Evolutionary conservation across 1,140 invertebrate species (phyloP), one percentile per base, ranked within the genome.

Genomic region (Atta colombica): DNA sequence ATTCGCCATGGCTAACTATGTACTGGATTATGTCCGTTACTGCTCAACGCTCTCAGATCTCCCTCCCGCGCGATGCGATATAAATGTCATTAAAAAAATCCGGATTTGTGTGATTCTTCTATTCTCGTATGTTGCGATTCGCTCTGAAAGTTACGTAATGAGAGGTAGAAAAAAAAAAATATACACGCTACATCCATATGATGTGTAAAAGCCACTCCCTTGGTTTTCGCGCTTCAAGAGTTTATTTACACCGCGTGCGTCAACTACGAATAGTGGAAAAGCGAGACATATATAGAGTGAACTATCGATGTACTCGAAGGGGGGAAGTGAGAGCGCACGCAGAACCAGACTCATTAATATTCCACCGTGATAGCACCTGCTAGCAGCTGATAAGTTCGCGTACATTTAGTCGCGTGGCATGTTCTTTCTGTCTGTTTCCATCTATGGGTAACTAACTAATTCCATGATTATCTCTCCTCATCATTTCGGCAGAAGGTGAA

Each of bases 291-390:
- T 25, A 77, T 49, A 74, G 72, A 81, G 61, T n/a, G 80, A 75
- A 90, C 81, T 84, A 90, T 88, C 74, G 72, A 68, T 88, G 58
- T 58, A 88, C 39, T 45, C n/a, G 45, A 12, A n/a, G 60, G n/a
- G 53, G 6, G 35, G 6, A 6, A 35, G 6, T 7, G 35, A 35
- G 66, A 35, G 66, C 6, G 75, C 87, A 88, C 89, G 90, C 89
- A 77, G 89, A 88, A 82, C 28, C 77, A 66, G 78, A 31, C 84
- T 91, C 90, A 81, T 91, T 90, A 90, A 88, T 86, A 88, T 90
- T 87, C 69, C 84, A 65, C 60, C 71, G 84, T 77, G 82, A 87
- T 87, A 90, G 84, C 90, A 90, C 82, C 89, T 90, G 90, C 84
- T 90, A 53, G 89, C 72, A 61, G 84, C 89, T 87, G 89, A 91